These are phyloP conservation scores for Sorex fumeus DNA, from an alignment of 2,113 vertebrate species.

Conservation along the genomic window DNA sequence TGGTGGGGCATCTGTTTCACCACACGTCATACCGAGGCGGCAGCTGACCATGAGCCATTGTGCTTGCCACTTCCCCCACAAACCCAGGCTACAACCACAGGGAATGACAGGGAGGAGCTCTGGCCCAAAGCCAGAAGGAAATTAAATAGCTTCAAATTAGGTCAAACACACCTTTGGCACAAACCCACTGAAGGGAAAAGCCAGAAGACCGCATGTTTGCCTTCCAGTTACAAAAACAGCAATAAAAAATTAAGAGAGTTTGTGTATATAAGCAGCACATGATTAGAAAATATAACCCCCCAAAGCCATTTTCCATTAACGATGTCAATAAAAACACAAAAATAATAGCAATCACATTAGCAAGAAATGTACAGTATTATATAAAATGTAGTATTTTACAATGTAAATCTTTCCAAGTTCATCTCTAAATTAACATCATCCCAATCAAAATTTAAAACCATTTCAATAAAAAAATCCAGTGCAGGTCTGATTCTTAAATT, in stretches of 20 bases:
- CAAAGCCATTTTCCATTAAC: not conserved
- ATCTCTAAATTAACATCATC: conserved; percentile 17
- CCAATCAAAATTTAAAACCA: not conserved
- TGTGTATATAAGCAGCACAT: not conserved
- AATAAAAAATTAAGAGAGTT: conserved; percentile 48
- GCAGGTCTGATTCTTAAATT: conserved; percentile 39
- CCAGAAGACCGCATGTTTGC: conserved; percentile 51
- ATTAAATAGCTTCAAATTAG: conserved; percentile 76
- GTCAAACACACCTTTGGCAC: conserved; percentile 75
- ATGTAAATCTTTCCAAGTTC: conserved; percentile 34
- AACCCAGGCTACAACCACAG: conserved; percentile 6
- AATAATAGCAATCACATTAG: conserved; percentile 18
- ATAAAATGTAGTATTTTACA: conserved; percentile 46
- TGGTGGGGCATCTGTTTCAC: not conserved
- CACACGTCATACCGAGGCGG: not conserved
- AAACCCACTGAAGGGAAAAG: conserved; percentile 59
- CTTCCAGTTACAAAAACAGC: conserved; percentile 60
- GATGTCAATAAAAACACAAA: conserved; percentile 45
- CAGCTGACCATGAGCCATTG: conserved; percentile 39
- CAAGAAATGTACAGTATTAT: not conserved
- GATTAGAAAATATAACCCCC: conserved; percentile 40
- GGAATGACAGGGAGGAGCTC: conserved; percentile 47
- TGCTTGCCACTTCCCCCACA: conserved; percentile 16
- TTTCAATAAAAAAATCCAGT: conserved; percentile 17
- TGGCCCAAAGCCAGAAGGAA: conserved; percentile 71